A percentile compares a stretch with the other conserved stretches of the same genome.
Conservation (phyloP, 2,888 invertebrate species). For the Brachyptera putata region DNA sequence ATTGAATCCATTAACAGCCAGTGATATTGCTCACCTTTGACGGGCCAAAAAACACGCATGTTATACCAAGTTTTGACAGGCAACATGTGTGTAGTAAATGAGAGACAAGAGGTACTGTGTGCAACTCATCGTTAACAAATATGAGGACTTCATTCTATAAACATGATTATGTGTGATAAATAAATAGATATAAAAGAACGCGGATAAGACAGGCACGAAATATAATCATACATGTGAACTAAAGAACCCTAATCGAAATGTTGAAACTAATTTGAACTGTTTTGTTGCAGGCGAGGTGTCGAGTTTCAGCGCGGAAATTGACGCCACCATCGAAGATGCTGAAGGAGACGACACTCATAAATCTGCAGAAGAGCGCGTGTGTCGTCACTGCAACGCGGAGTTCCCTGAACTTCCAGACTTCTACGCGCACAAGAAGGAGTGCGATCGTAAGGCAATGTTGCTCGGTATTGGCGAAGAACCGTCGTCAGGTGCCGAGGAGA, state of each 20-base stretch:
- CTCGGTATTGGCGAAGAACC: constrained; percentile 62
- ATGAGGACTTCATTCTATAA: background rate
- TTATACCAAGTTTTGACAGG: constrained; percentile 17
- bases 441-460: constrained; percentile 51
- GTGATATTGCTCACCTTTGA: constrained; percentile 23
- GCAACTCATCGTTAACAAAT: background rate
- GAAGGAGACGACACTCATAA: constrained; percentile 43
- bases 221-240: background rate
- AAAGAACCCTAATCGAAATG: too few relatives aligned
- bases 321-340: constrained; percentile 45
- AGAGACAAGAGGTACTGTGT: background rate
- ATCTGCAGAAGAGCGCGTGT: constrained; percentile 55
- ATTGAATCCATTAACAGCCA: constrained; percentile 27
- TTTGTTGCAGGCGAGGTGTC: constrained; percentile 63
- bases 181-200: background rate
- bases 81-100: constrained; percentile 6
- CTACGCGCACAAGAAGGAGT: constrained; percentile 34
- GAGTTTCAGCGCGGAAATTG: constrained; percentile 63
- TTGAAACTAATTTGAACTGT: constrained; percentile 11
- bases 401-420: constrained; percentile 48
- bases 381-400: constrained; percentile 62
- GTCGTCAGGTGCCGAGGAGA: constrained; percentile 62
- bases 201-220: background rate
- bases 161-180: constrained; percentile 10
- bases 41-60: constrained; percentile 4